A percentile compares a stretch with the other conserved stretches of the same genome.
Conservation (phyloP, 1,140 invertebrate species). For the Nasonia giraulti region DNA sequence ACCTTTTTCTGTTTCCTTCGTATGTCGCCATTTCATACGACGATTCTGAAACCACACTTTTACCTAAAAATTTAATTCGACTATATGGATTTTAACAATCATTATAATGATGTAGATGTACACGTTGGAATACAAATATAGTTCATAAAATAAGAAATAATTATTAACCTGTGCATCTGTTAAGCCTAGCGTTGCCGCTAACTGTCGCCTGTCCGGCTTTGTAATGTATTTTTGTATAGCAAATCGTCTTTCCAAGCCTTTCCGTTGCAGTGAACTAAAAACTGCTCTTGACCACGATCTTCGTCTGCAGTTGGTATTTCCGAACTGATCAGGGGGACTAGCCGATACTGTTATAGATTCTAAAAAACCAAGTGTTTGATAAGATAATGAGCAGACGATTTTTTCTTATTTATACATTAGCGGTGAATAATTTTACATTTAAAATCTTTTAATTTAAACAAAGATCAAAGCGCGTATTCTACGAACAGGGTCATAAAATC, state of each 20-base stretch:
- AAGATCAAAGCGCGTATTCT: slow-evolving; percentile 12
- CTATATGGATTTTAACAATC: neutral
- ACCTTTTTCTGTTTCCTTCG: slow-evolving; percentile 79
- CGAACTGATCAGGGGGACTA: neutral
- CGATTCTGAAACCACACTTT: slow-evolving; percentile 97
- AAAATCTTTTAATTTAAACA: neutral
- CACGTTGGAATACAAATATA: neutral
- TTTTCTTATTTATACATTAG: neutral
- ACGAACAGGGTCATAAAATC: slow-evolving; percentile 22
- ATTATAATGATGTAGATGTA: neutral
- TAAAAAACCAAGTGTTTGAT: neutral
- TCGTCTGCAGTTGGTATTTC: slow-evolving; percentile 75
- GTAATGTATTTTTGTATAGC: slow-evolving; percentile 96
- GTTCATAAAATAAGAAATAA: neutral
- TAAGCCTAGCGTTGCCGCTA: slow-evolving; percentile 92
- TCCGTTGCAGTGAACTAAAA: slow-evolving; percentile 92
- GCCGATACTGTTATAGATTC: neutral
- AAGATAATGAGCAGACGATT: neutral
- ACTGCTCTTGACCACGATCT: slow-evolving; percentile 95
- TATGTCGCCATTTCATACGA: slow-evolving; percentile 94
- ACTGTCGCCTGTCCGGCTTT: slow-evolving; percentile 91
- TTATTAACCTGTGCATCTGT: slow-evolving; percentile 86
- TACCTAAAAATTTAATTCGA: slow-evolving; percentile 76
- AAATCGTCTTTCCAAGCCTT: slow-evolving; percentile 92
- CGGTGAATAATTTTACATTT: neutral